Conservation (phyloP, 2,113 vertebrate species). For the Scomber japonicus region DNA sequence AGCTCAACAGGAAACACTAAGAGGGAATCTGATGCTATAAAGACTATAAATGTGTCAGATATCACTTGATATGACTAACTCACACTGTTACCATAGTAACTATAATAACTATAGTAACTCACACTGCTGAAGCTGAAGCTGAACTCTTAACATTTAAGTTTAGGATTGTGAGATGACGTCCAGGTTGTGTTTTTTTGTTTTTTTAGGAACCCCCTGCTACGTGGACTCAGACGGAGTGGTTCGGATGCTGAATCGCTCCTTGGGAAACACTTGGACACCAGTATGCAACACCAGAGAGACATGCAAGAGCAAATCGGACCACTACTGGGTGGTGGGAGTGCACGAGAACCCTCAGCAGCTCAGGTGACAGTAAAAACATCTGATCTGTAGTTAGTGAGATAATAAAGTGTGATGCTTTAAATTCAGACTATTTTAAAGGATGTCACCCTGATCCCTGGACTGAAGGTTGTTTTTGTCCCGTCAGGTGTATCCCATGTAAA, state of each 20-base stretch:
- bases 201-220: constrained; percentile 90
- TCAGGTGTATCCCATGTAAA: constrained; percentile 98
- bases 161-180: not conserved
- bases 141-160: no score
- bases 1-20: no score
- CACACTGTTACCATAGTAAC: no score
- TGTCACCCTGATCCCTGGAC: no score
- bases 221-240: constrained; percentile 93
- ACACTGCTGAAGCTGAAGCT: no score
- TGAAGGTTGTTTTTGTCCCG: not conserved
- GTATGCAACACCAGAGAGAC: constrained; percentile 92
- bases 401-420: no score
- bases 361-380: constrained; percentile 81
- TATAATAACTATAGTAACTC: no score
- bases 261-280: constrained; percentile 92
- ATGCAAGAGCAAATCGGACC: constrained; percentile 95
- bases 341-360: constrained; percentile 97
- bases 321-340: constrained; percentile 96
- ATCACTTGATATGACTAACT: no score
- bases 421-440: no score
- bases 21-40: no score
- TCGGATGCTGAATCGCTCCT: constrained; percentile 91
- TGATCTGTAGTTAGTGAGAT: no score
- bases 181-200: not conserved
- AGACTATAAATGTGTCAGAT: no score